A percentile compares a stretch with the other conserved stretches of the same genome.
Conservation (phyloP, 2,113 vertebrate species). For the Ophthalmotilapia sp. region DNA sequence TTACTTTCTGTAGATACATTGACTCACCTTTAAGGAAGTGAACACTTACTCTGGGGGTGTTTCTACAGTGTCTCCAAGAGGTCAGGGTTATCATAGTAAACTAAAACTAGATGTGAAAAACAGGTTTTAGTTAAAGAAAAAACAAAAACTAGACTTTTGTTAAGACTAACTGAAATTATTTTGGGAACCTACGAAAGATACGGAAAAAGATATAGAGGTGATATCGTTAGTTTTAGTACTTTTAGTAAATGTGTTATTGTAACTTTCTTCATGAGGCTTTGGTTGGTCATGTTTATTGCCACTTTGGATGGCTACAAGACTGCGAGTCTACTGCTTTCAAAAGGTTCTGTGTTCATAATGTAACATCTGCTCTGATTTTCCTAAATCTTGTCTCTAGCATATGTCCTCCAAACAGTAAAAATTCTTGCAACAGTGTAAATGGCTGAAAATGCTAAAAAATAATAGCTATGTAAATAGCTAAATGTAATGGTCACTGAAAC, state of each 20-base stretch:
- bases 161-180: neutral
- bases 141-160: neutral
- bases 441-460: neutral
- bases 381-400: neutral
- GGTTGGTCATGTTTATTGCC: neutral
- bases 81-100: neutral
- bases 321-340: neutral
- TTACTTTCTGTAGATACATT: neutral
- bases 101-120: neutral
- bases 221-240: neutral
- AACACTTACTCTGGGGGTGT: neutral
- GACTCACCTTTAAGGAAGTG: neutral
- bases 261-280: neutral
- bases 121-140: neutral
- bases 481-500: neutral
- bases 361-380: neutral
- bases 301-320: neutral
- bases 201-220: accelerated
- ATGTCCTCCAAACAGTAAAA: neutral
- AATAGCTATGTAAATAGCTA: neutral
- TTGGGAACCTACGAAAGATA: neutral
- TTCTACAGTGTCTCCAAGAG: neutral
- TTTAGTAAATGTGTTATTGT: neutral
- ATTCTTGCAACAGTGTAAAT: neutral
- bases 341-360: neutral